Base-by-base conservation (phyloP, 2,113 vertebrate genomes). In the Piliocolobus tephrosceles region DNA sequence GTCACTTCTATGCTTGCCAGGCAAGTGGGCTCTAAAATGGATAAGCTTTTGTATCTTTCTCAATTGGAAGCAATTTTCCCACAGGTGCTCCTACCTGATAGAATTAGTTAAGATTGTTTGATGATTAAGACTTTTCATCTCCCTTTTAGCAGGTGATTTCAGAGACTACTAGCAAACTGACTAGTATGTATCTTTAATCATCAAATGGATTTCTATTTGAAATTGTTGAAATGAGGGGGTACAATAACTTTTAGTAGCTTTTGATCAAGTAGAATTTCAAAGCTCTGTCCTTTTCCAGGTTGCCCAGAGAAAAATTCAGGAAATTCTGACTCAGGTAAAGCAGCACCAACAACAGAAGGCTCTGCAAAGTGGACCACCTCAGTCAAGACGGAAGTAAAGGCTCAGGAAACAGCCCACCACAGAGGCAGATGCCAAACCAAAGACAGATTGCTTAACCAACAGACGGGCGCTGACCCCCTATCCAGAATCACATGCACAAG, bases 1-100 rank as follows among this genome's bases (percentile, higher is more conserved):
- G 99, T 97, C 99, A 99, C 97, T 99, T 99, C 99, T 99, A 99
- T 99, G 99, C 99, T 98, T 99, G 99, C 98, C 99, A 99, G 99
- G 99, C 99, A 98, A 96, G 98, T 98, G 32, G 79, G 72, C 40
- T 81, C 70, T 64, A 6, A 79, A 27, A n/a, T 52, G 27, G 13
- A 66, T 30, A 43, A 57, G 58, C 30, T 85, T 23, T 8, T 52
- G 45, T 61, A 86, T 43, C 38, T 91, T 52, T 89, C 52, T 50
- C 18, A 61, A 32, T 30, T 23, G 57, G 47, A 85, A 90, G 66
- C 32, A 58, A 11, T 72, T 82, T 23, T 88, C 30, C 17, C 35
- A 1, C 18, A 32, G 27, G 40, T 73, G 7, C 32, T 86, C 32
- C 50, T 10, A 79, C 17, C n/a, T 23, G 20, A 40, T 7, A 40